Conservation (phyloP, 2,113 vertebrate species). For the Sigmodon hispidus region DNA sequence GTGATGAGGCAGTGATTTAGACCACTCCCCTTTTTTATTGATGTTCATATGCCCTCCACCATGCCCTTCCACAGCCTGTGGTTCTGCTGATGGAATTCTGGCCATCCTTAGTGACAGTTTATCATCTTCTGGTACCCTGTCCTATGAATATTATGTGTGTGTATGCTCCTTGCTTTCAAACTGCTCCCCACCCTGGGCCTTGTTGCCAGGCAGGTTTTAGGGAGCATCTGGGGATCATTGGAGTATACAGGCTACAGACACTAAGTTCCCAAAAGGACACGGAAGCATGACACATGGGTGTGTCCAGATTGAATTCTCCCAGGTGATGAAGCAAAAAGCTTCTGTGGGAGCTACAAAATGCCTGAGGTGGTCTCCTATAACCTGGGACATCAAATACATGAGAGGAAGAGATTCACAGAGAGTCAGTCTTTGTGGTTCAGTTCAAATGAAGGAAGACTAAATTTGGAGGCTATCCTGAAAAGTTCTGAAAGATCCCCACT, state of each 20-base stretch:
- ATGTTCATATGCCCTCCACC: not conserved
- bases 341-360: not conserved
- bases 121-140: not conserved
- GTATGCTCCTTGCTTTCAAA: not conserved
- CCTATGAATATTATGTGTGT: no score
- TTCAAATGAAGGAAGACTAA: not conserved
- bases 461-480: not conserved
- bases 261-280: fast-evolving
- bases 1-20: not conserved
- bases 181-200: not conserved
- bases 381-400: fast-evolving
- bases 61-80: not conserved
- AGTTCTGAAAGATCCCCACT: not conserved
- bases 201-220: not conserved
- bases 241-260: not conserved
- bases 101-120: not conserved
- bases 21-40: no score
- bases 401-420: not conserved
- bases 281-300: fast-evolving
- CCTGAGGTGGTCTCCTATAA: not conserved
- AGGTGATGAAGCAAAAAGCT: not conserved
- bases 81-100: not conserved
- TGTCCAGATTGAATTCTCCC: fast-evolving
- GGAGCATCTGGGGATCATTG: not conserved
- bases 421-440: fast-evolving